A percentile compares a stretch with the other conserved stretches of the same genome.
phyloP scores from a whole-genome alignment of 1,140 invertebrate genomes.

The Saccostrea glomerata region DNA sequence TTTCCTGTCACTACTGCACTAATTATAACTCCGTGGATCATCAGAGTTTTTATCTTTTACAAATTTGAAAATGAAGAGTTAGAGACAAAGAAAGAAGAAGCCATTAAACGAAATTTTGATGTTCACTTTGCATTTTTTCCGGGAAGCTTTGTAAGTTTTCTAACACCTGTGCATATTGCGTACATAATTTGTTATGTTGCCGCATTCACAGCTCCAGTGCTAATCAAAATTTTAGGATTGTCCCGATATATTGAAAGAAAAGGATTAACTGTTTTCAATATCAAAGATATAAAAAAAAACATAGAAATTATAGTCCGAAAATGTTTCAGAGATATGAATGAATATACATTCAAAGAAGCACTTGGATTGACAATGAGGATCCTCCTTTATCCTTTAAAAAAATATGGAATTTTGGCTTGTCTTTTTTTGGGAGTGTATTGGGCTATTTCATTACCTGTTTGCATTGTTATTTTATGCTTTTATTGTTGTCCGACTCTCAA shows the following conservation, averaged over 20 bases:
- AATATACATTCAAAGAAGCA: constrained; percentile 42
- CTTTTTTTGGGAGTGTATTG: constrained; percentile 59
- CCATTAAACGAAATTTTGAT: constrained; percentile 14
- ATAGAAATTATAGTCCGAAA: constrained; percentile 56
- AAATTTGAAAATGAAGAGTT: constrained; percentile 53
- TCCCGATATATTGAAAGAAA: too few relatives aligned
- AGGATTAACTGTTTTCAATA: constrained; percentile 32
- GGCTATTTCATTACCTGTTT: constrained; percentile 49
- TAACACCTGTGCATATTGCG: constrained; percentile 60
- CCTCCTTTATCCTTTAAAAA: constrained; percentile 43
- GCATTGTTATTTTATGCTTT: not conserved
- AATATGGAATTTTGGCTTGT: constrained; percentile 60
- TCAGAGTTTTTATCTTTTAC: constrained; percentile 57
- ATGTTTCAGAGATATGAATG: constrained; percentile 63
- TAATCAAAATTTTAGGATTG: constrained; percentile 54
- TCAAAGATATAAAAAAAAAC: constrained; percentile 40
- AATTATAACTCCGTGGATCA: constrained; percentile 57
- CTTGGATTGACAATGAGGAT: constrained; percentile 1
- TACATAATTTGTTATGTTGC: constrained; percentile 62
- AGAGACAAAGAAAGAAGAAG: not conserved
- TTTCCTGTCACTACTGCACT: constrained; percentile 40
- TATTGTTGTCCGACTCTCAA: constrained; percentile 43
- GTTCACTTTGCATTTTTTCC: constrained; percentile 39
- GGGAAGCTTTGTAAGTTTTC: constrained; percentile 55
- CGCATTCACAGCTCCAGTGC: constrained; percentile 50